Evolutionary conservation across 2,797 vertebrate species (phyloP).

Genomic region (Phrynocephalus vlangalii): DNA sequence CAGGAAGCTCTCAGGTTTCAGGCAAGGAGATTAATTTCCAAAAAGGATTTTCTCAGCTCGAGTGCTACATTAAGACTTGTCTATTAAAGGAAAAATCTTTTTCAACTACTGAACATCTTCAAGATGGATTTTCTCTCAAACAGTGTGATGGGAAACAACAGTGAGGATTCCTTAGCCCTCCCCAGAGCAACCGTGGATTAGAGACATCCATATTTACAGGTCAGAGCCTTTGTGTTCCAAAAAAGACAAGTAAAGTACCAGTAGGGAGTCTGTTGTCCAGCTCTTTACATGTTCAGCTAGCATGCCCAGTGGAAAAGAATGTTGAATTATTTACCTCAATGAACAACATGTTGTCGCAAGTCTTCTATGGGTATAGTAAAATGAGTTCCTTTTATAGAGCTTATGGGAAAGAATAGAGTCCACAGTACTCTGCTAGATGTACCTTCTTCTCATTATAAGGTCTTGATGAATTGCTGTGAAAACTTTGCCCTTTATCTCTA

Average conservation of each 20-base stretch:
- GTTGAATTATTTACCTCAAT: slow-evolving; percentile 4
- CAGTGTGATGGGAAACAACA: background rate
- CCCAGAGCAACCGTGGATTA: background rate
- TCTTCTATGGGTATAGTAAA: slow-evolving; percentile 37
- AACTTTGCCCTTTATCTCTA: background rate
- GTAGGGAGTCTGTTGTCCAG: background rate
- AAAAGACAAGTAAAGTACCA: background rate
- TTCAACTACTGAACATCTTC: background rate
- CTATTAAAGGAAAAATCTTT: slow-evolving; percentile 1
- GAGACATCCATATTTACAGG: background rate
- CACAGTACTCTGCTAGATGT: too few species aligned
- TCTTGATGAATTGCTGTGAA: background rate
- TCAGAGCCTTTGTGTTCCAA: background rate
- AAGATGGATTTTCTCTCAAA: background rate
- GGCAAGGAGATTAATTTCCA: slow-evolving; percentile 28
- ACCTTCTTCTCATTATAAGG: background rate
- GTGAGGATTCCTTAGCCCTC: background rate
- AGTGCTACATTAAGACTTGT: slow-evolving; percentile 12
- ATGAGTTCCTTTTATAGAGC: slow-evolving; percentile 32
- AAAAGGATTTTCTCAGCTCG: slow-evolving; percentile 22
- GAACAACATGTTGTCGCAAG: background rate
- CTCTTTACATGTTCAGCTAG: background rate
- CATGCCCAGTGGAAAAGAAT: background rate
- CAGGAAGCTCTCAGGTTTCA: slow-evolving; percentile 28
- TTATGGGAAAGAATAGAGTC: slow-evolving; percentile 11